Conservation (phyloP, 2,113 vertebrate species). For the Microtus ochrogaster region DNA sequence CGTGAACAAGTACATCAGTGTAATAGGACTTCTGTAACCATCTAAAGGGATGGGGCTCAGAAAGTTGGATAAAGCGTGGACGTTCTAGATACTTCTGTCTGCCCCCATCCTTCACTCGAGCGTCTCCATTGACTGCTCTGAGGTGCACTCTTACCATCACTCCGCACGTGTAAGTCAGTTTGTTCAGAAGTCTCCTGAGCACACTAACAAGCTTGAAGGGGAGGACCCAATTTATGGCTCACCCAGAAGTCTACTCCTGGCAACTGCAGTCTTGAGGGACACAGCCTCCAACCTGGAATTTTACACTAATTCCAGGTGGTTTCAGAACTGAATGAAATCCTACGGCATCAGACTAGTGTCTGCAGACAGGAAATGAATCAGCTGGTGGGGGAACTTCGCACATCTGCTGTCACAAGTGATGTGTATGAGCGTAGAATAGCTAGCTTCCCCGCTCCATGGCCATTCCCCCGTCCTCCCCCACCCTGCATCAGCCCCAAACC, state of each 20-base stretch:
- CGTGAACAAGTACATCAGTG: fast-evolving
- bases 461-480: too few species aligned
- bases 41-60: neutral
- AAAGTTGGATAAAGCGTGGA: neutral
- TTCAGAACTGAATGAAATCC: neutral
- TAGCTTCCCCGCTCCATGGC: neutral
- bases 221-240: neutral
- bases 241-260: neutral
- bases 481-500: neutral
- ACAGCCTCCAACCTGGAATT: neutral
- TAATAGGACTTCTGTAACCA: neutral
- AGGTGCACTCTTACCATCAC: neutral
- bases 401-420: neutral
- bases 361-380: neutral
- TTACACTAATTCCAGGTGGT: neutral
- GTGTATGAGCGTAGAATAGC: neutral
- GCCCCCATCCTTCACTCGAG: neutral
- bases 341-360: neutral
- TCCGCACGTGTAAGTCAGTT: neutral
- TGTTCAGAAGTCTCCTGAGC: neutral
- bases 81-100: too few species aligned
- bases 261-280: neutral
- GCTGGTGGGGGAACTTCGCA: neutral
- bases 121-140: neutral
- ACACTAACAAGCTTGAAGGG: neutral